A percentile compares a stretch with the other conserved stretches of the same genome.
These are phyloP conservation scores for Elgaria multicarinata DNA, from an alignment of 2,113 vertebrate genomes.

Conservation along the genomic window DNA sequence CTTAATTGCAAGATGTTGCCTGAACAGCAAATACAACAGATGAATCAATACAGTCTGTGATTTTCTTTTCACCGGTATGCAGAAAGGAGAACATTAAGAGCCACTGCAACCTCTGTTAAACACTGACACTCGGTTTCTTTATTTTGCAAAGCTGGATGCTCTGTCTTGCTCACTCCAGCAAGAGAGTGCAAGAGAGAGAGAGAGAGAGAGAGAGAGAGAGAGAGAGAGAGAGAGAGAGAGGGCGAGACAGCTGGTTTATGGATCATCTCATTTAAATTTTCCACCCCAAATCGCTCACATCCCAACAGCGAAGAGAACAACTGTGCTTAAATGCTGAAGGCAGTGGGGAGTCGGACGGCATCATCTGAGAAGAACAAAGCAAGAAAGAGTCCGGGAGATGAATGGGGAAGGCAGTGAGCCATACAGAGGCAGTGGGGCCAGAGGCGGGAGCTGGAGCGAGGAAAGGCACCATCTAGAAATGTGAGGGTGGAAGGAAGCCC, in stretches of 20 bases:
- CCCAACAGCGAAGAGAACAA: slow-evolving; percentile 20
- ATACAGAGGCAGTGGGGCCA: not conserved
- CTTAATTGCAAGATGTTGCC: not conserved
- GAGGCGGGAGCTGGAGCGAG: not conserved
- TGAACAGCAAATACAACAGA: not conserved
- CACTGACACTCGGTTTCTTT: not conserved
- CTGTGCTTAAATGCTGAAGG: not conserved
- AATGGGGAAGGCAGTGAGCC: not conserved
- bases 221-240: not conserved
- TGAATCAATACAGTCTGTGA: slow-evolving; percentile 1
- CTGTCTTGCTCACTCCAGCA: not conserved
- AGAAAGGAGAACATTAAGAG: not conserved
- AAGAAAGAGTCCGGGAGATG: not conserved
- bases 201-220: not conserved
- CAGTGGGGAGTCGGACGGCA: not conserved
- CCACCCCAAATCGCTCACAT: slow-evolving; percentile 24
- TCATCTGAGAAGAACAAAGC: slow-evolving; percentile 3
- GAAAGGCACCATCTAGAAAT: not conserved
- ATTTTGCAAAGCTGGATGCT: not conserved
- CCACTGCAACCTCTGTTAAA: not conserved
- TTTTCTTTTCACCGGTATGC: not conserved
- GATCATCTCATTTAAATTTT: slow-evolving; percentile 43
- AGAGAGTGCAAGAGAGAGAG: not conserved
- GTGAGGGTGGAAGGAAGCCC: not conserved
- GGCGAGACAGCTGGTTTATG: slow-evolving; percentile 48